Conservation (phyloP, 2,888 invertebrate species). For the Harpalus rufipes region DNA sequence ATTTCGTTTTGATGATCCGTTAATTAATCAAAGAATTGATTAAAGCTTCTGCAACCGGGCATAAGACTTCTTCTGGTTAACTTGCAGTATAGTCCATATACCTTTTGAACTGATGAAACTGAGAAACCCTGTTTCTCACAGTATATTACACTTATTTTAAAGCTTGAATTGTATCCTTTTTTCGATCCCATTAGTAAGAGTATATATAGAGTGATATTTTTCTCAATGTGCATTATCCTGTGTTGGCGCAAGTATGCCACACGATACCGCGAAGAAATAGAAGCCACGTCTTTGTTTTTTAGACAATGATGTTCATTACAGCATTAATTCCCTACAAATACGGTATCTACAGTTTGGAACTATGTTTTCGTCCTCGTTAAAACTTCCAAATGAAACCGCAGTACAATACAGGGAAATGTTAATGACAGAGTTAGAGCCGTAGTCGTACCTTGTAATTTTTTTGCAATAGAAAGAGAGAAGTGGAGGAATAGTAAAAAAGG, state of each 20-base stretch:
- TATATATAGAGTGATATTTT: constrained; percentile 1
- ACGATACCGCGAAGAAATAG: constrained; percentile 10
- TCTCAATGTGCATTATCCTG: background rate
- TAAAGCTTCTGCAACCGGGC: no score
- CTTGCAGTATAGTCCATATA: background rate
- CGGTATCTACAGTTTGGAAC: background rate
- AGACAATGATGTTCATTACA: constrained; percentile 16
- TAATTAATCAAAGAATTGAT: no score
- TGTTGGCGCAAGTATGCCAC: background rate
- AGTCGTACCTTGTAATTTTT: constrained; percentile 12
- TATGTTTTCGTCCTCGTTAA: constrained; percentile 10
- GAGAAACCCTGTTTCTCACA: background rate
- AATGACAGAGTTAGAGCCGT: constrained; percentile 16
- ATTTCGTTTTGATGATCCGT: no score
- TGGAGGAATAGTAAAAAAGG: constrained; percentile 21
- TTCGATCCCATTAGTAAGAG: background rate
- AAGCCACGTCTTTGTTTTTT: constrained; percentile 9
- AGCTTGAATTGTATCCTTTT: background rate
- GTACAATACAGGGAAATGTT: constrained; percentile 15
- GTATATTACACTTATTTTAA: background rate
- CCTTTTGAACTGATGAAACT: background rate
- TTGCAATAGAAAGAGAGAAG: background rate
- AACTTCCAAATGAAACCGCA: background rate
- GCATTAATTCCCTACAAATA: constrained; percentile 19
- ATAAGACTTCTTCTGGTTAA: no score